Evolutionary conservation across 2,888 invertebrate genomes (phyloP), one percentile per base, ranked within the genome.

Genomic region (Conistra vaccinii): DNA sequence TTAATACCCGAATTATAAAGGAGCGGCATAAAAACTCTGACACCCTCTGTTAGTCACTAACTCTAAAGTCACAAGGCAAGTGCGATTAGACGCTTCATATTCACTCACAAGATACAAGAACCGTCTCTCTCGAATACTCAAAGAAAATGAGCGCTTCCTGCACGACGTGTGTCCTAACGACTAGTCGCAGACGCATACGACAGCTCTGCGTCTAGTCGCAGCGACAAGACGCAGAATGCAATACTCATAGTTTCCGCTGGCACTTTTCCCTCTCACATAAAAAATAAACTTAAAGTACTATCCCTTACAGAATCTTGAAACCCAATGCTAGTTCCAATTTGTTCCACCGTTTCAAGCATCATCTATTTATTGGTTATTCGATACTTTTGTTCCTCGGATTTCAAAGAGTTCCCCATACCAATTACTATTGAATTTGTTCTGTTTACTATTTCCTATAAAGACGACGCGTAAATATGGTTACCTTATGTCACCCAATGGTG

Each of bases 401-500:
- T 70, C 78, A 83, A 82, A 63, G 55, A 3, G 39, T 57, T 66
- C 20, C 20, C 29, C 35, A 45, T 51, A 58, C 76, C 82, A 81
- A 85, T 81, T 82, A 81, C 82, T 53, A 57, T 60, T 45, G 77
- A 62, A 80, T 67, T 72, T 62, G 81, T 66, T 58, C 35, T 12
- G 26, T 66, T 61, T 51, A 53, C 68, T 51, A 66, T 77, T 69
- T 55, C 6, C 51, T 35, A 39, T 66, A 70, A 71, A 68, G 35
- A 65, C 23, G 20, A 14, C 12, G 23, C 39, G 32, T 76, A 71
- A 69, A 72, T 58, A 80, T 55, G 5, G 26, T 35, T 23, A 67
- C 32, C 26, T 60, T 73, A 67, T 48, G 35, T 14, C 60, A 35
- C 23, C 35, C 23, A 60, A 66, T n/a, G 45, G 68, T 69, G 39